Evolutionary conservation across 92 coral and sea anemone species (phyloP), one percentile per base, ranked within the genome.

Genomic region (Montipora capitata): DNA sequence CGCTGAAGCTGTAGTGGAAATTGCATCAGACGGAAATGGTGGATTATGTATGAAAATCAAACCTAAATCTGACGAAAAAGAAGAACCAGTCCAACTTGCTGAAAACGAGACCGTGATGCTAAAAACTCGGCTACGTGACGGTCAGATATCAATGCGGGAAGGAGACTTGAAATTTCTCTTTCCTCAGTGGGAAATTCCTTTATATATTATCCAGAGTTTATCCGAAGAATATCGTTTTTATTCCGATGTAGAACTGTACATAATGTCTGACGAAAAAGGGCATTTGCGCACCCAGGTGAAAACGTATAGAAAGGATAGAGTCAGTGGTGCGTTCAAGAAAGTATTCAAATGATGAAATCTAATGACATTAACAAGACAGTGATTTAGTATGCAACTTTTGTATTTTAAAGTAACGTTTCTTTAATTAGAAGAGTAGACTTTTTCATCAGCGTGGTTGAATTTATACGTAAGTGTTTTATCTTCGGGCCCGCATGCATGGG

Each of bases 231-330:
- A 63, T 12, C 17, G 10, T 2, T 52, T 42, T 40, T 7, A 40
- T 1, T 14, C 52, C 4, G 13, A 9, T n/a, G 54, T 49, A 7
- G 63, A 52, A 45, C 67, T 81, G 6, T 68, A 10, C 6, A 51
- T 81, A 4, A 68, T 52, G 7, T 81, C 66, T 67, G 52, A 81
- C 77, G 67, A 48, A n/a, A 69, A 48, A 45, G 85, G 85, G 40
- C 7, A 38, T 13, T 68, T 81, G 56, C 54, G 54, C 38, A 15
- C 4, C 54, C 56, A 11, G 5, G 85, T 68, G 16, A 15, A 10
- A 7, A 7, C 40, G 6, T 54, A 1, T 27, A 27, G 35, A 87
- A 27, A 39, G 82, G 87, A 59, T 81, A 27, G 35, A 27, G 35
- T 27, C 35, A 1, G 35, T 27, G 1, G 35, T 27, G 35, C 35